Percentiles rank a stretch among this genome's conserved stretches.
phyloP scores from a whole-genome alignment of 2,888 invertebrate genomes.

The Carabus problematicus region DNA sequence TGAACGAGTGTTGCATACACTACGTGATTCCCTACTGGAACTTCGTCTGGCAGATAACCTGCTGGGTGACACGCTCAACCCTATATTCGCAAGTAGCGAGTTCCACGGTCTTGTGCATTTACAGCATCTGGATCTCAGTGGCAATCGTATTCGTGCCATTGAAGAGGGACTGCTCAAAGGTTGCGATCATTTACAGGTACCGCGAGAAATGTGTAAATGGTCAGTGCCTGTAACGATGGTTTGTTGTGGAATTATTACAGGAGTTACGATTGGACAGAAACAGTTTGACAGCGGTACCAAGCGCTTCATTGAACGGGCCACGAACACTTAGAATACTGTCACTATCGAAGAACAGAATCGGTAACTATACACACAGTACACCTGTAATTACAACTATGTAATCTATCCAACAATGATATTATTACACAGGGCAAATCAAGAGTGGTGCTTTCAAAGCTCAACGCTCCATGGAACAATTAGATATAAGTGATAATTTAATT shows the following conservation, averaged over 20 bases:
- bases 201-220: background rate
- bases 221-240: background rate
- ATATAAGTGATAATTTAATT: constrained; percentile 81
- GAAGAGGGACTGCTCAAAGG: constrained; percentile 89
- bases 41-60: constrained; percentile 79
- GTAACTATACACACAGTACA: constrained; percentile 62
- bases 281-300: constrained; percentile 77
- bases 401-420: background rate
- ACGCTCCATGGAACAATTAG: constrained; percentile 73
- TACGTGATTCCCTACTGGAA: constrained; percentile 72
- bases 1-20: constrained; percentile 74
- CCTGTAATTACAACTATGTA: background rate
- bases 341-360: constrained; percentile 80
- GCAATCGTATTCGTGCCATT: constrained; percentile 80
- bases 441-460: constrained; percentile 75
- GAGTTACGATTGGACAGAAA: constrained; percentile 83
- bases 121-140: constrained; percentile 77
- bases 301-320: constrained; percentile 82
- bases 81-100: constrained; percentile 87
- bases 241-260: constrained; percentile 61
- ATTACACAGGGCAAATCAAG: constrained; percentile 66
- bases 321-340: constrained; percentile 75
- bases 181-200: constrained; percentile 76
- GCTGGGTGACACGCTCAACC: constrained; percentile 89
- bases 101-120: constrained; percentile 78